A percentile compares a stretch with the other conserved stretches of the same genome.
Evolutionary conservation across 2,797 vertebrate genomes (phyloP).

Genomic region (Ctenopoma kingsleyae): DNA sequence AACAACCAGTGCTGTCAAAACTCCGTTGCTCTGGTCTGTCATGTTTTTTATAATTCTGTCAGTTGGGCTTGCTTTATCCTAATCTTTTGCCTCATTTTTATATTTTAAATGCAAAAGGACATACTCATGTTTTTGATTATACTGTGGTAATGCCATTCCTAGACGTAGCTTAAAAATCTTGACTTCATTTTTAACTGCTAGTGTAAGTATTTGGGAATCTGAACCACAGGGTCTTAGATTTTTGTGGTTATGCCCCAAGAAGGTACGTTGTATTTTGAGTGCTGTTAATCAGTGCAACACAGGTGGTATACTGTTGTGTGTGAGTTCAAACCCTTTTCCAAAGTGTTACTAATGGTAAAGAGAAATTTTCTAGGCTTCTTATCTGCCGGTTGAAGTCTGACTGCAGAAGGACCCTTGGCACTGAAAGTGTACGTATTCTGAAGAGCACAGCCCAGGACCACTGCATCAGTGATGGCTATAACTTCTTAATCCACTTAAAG

Average conservation of each 20-base stretch:
- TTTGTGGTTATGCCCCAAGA: conserved; percentile 71
- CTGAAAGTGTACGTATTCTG: conserved; percentile 99
- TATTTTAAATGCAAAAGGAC: conserved; percentile 29
- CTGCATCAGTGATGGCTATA: conserved; percentile 99
- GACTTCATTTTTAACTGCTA: conserved; percentile 44
- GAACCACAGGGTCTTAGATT: conserved; percentile 39
- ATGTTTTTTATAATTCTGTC: not conserved
- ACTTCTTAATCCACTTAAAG: conserved; percentile 93
- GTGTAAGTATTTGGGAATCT: conserved; percentile 43
- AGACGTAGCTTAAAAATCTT: conserved; percentile 39
- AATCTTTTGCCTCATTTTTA: conserved; percentile 12
- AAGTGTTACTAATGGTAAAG: conserved; percentile 99
- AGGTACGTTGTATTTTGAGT: conserved; percentile 75
- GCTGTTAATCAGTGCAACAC: conserved; percentile 84
- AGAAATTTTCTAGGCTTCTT: conserved; percentile 99
- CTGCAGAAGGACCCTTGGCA: conserved; percentile 99
- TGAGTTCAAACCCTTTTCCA: conserved; percentile 99
- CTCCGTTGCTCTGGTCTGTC: conserved; percentile 14
- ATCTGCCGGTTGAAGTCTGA: conserved; percentile 99
- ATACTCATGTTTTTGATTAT: conserved; percentile 15
- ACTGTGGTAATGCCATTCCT: conserved; percentile 31
- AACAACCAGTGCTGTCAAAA: conserved; percentile 10
- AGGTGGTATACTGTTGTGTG: conserved; percentile 99
- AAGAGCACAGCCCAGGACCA: conserved; percentile 99
- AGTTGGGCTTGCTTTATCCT: conserved; percentile 13